Evolutionary conservation across 1,140 invertebrate genomes (phyloP).

Genomic region (Phocides pigmalion): DNA sequence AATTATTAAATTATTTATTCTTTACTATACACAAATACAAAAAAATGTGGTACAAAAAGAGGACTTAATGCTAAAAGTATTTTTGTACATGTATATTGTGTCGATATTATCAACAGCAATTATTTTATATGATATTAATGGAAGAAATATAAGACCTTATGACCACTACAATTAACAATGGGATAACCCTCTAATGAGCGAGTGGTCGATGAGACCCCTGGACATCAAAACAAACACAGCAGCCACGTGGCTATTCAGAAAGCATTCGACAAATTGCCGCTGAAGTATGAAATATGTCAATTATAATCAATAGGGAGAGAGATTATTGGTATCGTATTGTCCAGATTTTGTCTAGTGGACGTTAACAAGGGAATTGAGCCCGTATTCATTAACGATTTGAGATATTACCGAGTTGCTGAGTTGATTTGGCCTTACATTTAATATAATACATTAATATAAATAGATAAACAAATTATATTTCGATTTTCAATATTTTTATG

Average conservation of each 20-base stretch:
- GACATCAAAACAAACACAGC: constrained; percentile 77
- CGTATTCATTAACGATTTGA: constrained; percentile 34
- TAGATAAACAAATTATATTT: too few species aligned
- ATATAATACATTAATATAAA: background rate
- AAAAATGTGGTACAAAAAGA: too few species aligned
- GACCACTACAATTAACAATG: constrained; percentile 35
- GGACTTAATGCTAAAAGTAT: too few species aligned
- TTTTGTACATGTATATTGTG: too few species aligned
- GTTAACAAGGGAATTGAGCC: constrained; percentile 48
- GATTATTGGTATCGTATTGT: constrained; percentile 77
- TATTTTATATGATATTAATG: constrained; percentile 4
- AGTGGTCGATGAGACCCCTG: constrained; percentile 57
- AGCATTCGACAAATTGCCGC: constrained; percentile 69
- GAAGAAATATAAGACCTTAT: constrained; percentile 10
- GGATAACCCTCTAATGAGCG: constrained; percentile 60
- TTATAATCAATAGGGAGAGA: constrained; percentile 77
- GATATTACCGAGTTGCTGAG: constrained; percentile 12
- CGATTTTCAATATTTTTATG: too few species aligned
- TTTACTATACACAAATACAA: too few species aligned
- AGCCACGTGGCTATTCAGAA: constrained; percentile 64
- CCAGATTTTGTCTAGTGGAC: constrained; percentile 49
- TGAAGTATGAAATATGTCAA: constrained; percentile 78
- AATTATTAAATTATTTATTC: too few species aligned
- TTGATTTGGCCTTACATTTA: background rate
- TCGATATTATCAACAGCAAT: background rate